These are phyloP conservation scores for Eleginops maclovinus DNA, from an alignment of 2,113 vertebrate genomes.

Conservation along the genomic window DNA sequence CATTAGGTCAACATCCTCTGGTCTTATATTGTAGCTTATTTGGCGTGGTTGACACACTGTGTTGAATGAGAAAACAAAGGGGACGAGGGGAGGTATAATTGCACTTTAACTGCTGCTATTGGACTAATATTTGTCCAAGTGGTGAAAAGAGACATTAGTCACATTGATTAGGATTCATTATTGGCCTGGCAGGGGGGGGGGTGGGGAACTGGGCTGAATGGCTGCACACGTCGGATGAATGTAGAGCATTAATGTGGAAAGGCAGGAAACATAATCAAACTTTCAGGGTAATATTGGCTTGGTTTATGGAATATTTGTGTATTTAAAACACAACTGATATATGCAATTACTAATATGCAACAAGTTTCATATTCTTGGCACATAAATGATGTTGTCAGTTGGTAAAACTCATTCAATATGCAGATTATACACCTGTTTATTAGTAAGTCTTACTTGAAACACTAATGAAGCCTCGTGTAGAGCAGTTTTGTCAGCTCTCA, in stretches of 20 bases:
- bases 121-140: slow-evolving; percentile 76
- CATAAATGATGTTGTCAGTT: neutral
- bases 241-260: neutral
- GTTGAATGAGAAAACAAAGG: slow-evolving; percentile 79
- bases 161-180: slow-evolving; percentile 68
- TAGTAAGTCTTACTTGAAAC: neutral
- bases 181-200: slow-evolving; percentile 15
- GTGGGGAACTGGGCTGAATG: slow-evolving; percentile 21
- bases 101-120: slow-evolving; percentile 66
- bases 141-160: slow-evolving; percentile 67
- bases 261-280: neutral
- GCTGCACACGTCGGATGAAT: slow-evolving; percentile 12
- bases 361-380: neutral
- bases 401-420: neutral
- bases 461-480: neutral
- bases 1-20: slow-evolving; percentile 69
- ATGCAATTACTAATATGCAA: neutral
- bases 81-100: slow-evolving; percentile 64
- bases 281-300: neutral
- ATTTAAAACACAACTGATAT: neutral
- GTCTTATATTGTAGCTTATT: slow-evolving; percentile 60
- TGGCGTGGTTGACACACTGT: slow-evolving; percentile 48
- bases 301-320: neutral
- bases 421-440: neutral
- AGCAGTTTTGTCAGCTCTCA: neutral